Conservation (phyloP, 2,113 vertebrate genomes). For the Alosa alosa region DNA sequence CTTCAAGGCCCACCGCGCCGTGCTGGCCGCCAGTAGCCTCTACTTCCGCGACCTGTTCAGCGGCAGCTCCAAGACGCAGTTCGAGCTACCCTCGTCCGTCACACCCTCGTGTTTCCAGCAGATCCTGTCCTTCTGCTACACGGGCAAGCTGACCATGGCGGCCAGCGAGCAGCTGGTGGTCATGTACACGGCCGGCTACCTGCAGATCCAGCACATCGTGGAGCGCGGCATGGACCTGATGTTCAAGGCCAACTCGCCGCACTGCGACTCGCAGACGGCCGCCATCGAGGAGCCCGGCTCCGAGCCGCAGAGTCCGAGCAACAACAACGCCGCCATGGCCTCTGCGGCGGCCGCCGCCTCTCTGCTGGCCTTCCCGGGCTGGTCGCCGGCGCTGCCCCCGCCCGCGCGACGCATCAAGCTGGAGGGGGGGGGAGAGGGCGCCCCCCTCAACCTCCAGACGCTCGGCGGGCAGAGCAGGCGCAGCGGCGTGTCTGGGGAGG, state of each 20-base stretch:
- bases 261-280: conserved; percentile 97
- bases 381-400: conserved; percentile 81
- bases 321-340: conserved; percentile 47
- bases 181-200: conserved; percentile 98
- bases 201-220: conserved; percentile 98
- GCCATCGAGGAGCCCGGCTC: conserved; percentile 89
- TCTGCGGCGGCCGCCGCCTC: conserved; percentile 62
- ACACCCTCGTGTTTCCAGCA: conserved; percentile 96
- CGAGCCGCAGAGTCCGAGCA: conserved; percentile 91
- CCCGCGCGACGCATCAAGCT: conserved; percentile 84
- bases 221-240: conserved; percentile 95
- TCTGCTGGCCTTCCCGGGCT: conserved; percentile 70
- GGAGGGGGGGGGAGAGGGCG: conserved; percentile 81
- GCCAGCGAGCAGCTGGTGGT: conserved; percentile 98
- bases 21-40: conserved; percentile 95
- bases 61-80: conserved; percentile 91
- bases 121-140: conserved; percentile 98
- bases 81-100: conserved; percentile 93
- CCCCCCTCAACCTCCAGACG: conserved; percentile 56
- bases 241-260: conserved; percentile 98
- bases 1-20: conserved; percentile 95
- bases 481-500: conserved; percentile 41
- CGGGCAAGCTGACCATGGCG: conserved; percentile 96
- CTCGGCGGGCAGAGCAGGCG: conserved; percentile 51
- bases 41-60: conserved; percentile 98